Evolutionary conservation across 1,140 invertebrate species (phyloP).

Genomic region (Xylocopa sonorina): DNA sequence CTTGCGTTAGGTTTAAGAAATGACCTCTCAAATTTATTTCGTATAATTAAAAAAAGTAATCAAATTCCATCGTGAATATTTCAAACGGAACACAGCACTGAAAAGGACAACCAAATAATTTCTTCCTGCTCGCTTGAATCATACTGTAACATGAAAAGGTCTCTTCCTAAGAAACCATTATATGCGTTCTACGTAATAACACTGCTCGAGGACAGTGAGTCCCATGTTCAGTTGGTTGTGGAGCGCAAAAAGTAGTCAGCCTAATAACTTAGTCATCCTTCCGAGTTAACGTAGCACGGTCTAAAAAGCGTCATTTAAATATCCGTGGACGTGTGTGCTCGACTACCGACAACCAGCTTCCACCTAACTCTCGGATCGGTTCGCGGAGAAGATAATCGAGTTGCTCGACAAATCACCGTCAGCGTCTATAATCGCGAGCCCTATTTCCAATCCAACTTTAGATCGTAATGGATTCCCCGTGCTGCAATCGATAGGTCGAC

Average conservation of each 20-base stretch:
- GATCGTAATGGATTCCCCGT: not conserved
- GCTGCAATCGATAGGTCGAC: conserved; percentile 12
- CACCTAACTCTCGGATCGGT: conserved; percentile 23
- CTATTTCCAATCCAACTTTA: not conserved
- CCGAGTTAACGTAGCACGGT: not conserved
- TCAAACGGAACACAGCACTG: too few species aligned
- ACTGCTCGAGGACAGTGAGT: not conserved
- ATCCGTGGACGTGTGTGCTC: not conserved
- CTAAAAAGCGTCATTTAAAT: conserved; percentile 25
- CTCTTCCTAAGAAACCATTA: not conserved
- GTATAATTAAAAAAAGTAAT: too few species aligned
- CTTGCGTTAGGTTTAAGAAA: not conserved
- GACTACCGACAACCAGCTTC: not conserved
- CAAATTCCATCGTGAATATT: too few species aligned
- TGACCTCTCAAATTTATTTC: not conserved
- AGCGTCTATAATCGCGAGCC: conserved; percentile 4
- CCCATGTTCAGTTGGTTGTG: not conserved
- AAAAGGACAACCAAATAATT: not conserved
- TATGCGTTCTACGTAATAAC: too few species aligned
- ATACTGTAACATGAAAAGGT: too few species aligned
- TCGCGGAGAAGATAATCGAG: conserved; percentile 2
- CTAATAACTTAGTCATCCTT: conserved; percentile 42
- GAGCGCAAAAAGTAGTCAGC: conserved; percentile 12
- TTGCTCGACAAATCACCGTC: conserved; percentile 16
- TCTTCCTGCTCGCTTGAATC: too few species aligned